A percentile compares a stretch with the other conserved stretches of the same genome.
Evolutionary conservation across 2,888 invertebrate species (phyloP).

Genomic region (Tetheella fluctuosa): DNA sequence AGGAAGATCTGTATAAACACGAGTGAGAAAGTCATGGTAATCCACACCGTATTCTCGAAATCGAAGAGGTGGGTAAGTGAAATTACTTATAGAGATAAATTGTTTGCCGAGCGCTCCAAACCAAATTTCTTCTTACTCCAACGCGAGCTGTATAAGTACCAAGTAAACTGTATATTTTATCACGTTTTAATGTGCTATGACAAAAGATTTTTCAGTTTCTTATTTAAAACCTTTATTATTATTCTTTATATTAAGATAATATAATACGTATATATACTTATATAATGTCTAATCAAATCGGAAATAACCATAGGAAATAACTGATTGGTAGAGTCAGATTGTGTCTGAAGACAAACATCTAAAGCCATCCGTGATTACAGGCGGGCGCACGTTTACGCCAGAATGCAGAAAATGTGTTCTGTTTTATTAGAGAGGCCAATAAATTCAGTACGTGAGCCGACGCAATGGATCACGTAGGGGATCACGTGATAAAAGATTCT

Average conservation of each 20-base stretch:
- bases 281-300: background rate
- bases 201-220: background rate
- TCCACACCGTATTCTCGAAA: slow-evolving; percentile 33
- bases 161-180: background rate
- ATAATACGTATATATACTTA: background rate
- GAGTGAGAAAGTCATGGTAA: slow-evolving; percentile 24
- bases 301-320: slow-evolving; percentile 3
- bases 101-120: slow-evolving; percentile 56
- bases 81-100: slow-evolving; percentile 61
- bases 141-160: background rate
- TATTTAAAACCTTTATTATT: background rate
- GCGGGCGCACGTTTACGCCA: slow-evolving; percentile 47
- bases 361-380: slow-evolving; percentile 47
- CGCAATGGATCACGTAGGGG: slow-evolving; percentile 52
- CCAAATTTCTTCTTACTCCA: slow-evolving; percentile 43
- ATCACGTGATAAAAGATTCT: slow-evolving; percentile 55
- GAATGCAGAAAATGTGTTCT: slow-evolving; percentile 76
- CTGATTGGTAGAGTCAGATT: slow-evolving; percentile 15
- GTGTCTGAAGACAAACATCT: slow-evolving; percentile 45
- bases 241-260: background rate
- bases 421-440: slow-evolving; percentile 76
- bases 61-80: slow-evolving; percentile 37
- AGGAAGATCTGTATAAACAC: slow-evolving; percentile 1
- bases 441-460: slow-evolving; percentile 74
- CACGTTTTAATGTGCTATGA: background rate